A percentile compares a stretch with the other conserved stretches of the same genome.
These are phyloP conservation scores for Drosophila funebris DNA, from an alignment of 1,140 invertebrate species.

Conservation along the genomic window DNA sequence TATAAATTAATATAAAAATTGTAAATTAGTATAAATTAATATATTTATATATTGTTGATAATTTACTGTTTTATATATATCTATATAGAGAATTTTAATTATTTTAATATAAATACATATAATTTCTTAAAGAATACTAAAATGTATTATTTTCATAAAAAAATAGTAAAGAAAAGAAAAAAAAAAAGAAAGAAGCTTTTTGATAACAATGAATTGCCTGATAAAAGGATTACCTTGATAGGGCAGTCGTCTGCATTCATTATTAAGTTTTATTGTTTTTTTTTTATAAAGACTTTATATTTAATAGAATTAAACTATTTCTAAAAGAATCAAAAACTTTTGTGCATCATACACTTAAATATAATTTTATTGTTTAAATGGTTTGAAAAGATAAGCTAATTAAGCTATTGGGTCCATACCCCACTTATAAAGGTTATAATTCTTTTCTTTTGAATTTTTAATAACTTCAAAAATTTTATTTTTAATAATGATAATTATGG, in stretches of 20 bases:
- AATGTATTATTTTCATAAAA: conserved; percentile 25
- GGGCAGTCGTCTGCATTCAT: conserved; percentile 48
- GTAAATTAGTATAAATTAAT: conserved; percentile 47
- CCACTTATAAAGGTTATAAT: conserved; percentile 84
- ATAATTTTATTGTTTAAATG: conserved; percentile 48
- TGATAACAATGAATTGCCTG: conserved; percentile 84
- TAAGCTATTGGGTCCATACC: conserved; percentile 85
- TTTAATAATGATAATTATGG: conserved; percentile 83
- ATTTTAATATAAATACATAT: conserved; percentile 10
- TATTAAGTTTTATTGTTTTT: conserved; percentile 25
- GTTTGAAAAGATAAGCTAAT: conserved; percentile 84
- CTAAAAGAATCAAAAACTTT: conserved; percentile 85
- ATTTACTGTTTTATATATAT: conserved; percentile 8
- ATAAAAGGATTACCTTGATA: conserved; percentile 85
- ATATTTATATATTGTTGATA: conserved; percentile 36
- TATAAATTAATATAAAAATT: conserved; percentile 47
- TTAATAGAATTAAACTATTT: conserved; percentile 85
- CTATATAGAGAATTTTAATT: conserved; percentile 34
- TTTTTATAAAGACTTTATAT: conserved; percentile 70
- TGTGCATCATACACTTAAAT: conserved; percentile 85
- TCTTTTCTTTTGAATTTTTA: conserved; percentile 84
- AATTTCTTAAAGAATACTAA: conserved; percentile 19
- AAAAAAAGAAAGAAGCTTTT: conserved; percentile 66
- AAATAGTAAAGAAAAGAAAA: conserved; percentile 67
- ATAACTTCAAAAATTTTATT: conserved; percentile 84